A percentile compares a stretch with the other conserved stretches of the same genome.
phyloP scores from a whole-genome alignment of 2,888 invertebrate genomes.

The Torymus tubicola region DNA sequence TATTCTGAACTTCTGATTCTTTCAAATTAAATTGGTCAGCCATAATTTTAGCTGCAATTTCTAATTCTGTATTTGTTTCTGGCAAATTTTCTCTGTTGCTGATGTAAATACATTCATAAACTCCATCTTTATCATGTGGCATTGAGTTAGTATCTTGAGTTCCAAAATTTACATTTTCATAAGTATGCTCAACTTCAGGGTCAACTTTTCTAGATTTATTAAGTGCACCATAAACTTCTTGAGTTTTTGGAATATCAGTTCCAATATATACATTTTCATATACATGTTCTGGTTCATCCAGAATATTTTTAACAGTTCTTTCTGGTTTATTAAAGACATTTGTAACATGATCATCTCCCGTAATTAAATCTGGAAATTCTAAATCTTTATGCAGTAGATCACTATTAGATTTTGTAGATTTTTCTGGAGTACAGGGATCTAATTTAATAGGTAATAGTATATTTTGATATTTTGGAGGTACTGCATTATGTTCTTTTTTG shows the following conservation, averaged over 20 bases:
- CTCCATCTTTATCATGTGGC: conserved; percentile 56
- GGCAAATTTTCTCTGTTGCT: conserved; percentile 61
- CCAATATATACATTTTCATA: conserved; percentile 69
- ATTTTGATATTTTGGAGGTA: conserved; percentile 67
- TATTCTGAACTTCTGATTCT: conserved; percentile 56
- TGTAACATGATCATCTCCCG: conserved; percentile 23
- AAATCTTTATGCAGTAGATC: conserved; percentile 45
- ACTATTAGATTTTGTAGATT: conserved; percentile 46
- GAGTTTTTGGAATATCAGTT: conserved; percentile 63
- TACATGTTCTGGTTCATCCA: conserved; percentile 63
- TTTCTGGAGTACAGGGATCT: conserved; percentile 57
- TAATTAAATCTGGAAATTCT: conserved; percentile 51
- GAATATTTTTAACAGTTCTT: conserved; percentile 52
- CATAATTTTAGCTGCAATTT: conserved; percentile 64
- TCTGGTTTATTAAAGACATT: conserved; percentile 51
- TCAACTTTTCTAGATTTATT: conserved; percentile 53
- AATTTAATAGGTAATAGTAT: conserved; percentile 67
- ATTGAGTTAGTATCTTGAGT: conserved; percentile 42
- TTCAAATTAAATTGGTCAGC: conserved; percentile 60
- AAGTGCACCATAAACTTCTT: conserved; percentile 54
- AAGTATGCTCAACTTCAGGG: conserved; percentile 60
- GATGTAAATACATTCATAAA: conserved; percentile 65
- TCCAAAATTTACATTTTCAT: conserved; percentile 66
- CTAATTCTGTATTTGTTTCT: conserved; percentile 63
- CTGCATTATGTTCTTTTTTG: conserved; percentile 44